These are phyloP conservation scores for Anthrax anthrax DNA, from an alignment of 2,888 invertebrate genomes.

Conservation along the genomic window DNA sequence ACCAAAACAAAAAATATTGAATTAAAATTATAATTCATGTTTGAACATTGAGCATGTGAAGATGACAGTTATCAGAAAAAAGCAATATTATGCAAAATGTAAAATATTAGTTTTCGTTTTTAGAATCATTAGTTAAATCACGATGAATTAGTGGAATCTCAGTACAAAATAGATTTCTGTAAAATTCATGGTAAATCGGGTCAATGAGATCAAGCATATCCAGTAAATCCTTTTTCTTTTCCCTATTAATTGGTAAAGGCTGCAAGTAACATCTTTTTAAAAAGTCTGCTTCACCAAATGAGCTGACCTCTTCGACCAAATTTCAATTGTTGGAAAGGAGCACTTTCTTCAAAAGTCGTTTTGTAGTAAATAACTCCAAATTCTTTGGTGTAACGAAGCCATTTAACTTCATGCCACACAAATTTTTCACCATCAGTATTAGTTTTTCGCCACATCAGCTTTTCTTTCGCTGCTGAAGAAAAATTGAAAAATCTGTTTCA, in stretches of 20 bases:
- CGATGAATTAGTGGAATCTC: not conserved
- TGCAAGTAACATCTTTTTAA: not conserved
- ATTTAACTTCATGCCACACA: not conserved
- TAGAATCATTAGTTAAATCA: not conserved
- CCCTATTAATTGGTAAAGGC: not conserved
- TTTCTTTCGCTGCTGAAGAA: not conserved
- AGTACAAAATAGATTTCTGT: not conserved
- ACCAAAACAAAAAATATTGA: too few relatives aligned
- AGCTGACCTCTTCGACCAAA: not conserved
- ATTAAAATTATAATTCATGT: too few relatives aligned
- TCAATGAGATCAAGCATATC: not conserved
- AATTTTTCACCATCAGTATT: not conserved
- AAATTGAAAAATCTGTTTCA: not conserved
- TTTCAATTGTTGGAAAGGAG: not conserved
- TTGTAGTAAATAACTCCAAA: not conserved
- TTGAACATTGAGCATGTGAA: too few relatives aligned
- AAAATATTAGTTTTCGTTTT: not conserved
- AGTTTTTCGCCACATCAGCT: not conserved
- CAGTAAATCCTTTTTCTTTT: slow-evolving; percentile 1
- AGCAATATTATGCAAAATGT: too few relatives aligned
- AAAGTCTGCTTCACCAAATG: not conserved
- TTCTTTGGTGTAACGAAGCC: not conserved
- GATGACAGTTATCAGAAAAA: too few relatives aligned
- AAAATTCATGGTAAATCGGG: not conserved
- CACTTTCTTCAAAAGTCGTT: not conserved